Evolutionary conservation across 2,888 invertebrate genomes (phyloP).

Genomic region (Limnephilus rhombicus): DNA sequence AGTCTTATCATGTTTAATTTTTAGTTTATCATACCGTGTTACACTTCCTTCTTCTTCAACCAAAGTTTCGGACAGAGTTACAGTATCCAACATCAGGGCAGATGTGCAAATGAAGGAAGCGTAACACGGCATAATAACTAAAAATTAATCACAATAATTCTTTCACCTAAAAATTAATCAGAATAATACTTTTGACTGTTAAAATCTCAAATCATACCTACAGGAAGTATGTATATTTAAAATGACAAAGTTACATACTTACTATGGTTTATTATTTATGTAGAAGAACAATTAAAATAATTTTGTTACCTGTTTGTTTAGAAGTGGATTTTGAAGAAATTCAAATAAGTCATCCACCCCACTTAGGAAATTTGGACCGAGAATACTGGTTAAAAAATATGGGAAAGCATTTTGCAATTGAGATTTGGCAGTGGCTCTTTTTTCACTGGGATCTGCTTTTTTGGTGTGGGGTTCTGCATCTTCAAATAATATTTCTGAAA

Average conservation of each 20-base stretch:
- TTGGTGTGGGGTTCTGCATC: conserved; percentile 52
- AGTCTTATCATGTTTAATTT: no score
- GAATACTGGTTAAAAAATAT: conserved; percentile 69
- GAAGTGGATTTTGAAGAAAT: conserved; percentile 77
- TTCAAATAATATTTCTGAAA: conserved; percentile 62
- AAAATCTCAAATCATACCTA: no score
- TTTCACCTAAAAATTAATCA: no score
- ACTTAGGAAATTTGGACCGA: conserved; percentile 70
- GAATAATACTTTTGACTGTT: no score
- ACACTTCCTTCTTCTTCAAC: no score
- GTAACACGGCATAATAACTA: no score
- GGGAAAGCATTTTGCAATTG: conserved; percentile 72
- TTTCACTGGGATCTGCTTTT: conserved; percentile 52
- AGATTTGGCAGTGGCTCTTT: conserved; percentile 71
- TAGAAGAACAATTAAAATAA: not conserved
- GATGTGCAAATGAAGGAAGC: no score
- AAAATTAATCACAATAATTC: no score
- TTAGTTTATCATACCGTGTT: no score
- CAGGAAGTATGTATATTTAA: not conserved
- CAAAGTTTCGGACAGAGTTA: no score
- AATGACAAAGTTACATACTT: not conserved
- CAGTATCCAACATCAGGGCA: no score
- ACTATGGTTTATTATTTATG: not conserved
- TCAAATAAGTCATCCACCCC: conserved; percentile 75
- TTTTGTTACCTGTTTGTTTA: conserved; percentile 77